phyloP scores from a whole-genome alignment of 2,113 vertebrate species.

The Tamias sibiricus region DNA sequence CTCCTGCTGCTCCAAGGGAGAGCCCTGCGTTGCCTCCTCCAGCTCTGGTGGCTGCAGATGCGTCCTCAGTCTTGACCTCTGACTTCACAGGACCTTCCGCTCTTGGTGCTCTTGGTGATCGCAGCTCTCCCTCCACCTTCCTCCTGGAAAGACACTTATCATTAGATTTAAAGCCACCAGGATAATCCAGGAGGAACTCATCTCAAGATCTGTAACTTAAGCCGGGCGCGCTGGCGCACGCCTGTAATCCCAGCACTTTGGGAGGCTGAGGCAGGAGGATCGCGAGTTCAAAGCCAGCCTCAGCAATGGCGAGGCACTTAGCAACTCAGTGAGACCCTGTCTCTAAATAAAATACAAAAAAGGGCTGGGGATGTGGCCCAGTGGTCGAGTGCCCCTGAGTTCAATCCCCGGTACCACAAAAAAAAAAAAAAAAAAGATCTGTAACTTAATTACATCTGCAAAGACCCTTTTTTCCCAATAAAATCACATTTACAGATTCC shows the following conservation, averaged over 20 bases:
- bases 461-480: not conserved
- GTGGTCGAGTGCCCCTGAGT: no score
- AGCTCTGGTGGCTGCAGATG: no score
- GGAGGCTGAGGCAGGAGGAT: no score
- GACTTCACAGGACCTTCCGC: not conserved
- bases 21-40: rapidly evolving
- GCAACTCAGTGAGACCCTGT: no score
- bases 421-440: no score
- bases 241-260: no score
- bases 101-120: not conserved
- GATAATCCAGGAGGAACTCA: not conserved
- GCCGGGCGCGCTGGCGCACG: no score
- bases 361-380: no score
- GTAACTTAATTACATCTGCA: not conserved
- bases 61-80: not conserved
- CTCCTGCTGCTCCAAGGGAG: not conserved
- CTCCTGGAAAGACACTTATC: not conserved
- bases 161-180: not conserved
- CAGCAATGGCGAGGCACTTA: no score
- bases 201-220: not conserved
- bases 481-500: not conserved
- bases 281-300: no score
- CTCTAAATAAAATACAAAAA: no score
- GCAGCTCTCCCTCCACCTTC: not conserved
- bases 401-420: no score